Evolutionary conservation across 2,888 invertebrate genomes (phyloP).

Genomic region (Drosophila paranaensis): DNA sequence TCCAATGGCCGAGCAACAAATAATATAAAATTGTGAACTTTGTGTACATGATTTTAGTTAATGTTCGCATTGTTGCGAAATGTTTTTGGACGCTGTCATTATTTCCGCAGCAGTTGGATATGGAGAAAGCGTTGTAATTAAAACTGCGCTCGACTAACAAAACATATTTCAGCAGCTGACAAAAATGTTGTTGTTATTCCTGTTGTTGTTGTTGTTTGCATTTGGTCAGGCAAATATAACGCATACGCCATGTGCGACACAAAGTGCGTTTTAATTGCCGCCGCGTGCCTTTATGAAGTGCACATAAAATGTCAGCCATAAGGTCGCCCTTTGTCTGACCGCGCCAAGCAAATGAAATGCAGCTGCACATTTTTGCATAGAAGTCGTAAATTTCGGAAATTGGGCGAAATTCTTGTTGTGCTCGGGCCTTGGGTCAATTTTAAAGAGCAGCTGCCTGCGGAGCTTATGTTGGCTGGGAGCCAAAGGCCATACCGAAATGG

Average conservation of each 20-base stretch:
- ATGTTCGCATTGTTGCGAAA: constrained; percentile 21
- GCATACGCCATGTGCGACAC: constrained; percentile 64
- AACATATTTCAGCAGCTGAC: constrained; percentile 38
- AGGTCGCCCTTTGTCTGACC: constrained; percentile 19
- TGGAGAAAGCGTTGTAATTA: constrained; percentile 56
- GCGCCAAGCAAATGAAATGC: constrained; percentile 24
- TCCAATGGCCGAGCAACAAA: neutral
- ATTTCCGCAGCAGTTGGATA: constrained; percentile 7
- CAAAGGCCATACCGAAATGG: constrained; percentile 36
- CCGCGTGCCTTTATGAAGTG: constrained; percentile 61
- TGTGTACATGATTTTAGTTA: constrained; percentile 27
- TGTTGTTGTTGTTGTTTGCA: constrained; percentile 25
- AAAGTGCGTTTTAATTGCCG: constrained; percentile 68
- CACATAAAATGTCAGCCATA: constrained; percentile 51
- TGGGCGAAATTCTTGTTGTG: constrained; percentile 7
- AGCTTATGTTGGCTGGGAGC: constrained; percentile 28
- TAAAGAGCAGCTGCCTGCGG: constrained; percentile 10
- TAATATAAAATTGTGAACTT: constrained; percentile 18
- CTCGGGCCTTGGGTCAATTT: constrained; percentile 14
- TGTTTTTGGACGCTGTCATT: constrained; percentile 25
- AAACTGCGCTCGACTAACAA: constrained; percentile 55
- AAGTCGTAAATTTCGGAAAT: constrained; percentile 34
- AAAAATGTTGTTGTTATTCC: constrained; percentile 25
- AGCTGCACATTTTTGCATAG: constrained; percentile 16
- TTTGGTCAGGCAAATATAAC: constrained; percentile 48